Evolutionary conservation across 2,113 vertebrate genomes (phyloP), one percentile per base, ranked within the genome.

Genomic region (Pavo muticus): DNA sequence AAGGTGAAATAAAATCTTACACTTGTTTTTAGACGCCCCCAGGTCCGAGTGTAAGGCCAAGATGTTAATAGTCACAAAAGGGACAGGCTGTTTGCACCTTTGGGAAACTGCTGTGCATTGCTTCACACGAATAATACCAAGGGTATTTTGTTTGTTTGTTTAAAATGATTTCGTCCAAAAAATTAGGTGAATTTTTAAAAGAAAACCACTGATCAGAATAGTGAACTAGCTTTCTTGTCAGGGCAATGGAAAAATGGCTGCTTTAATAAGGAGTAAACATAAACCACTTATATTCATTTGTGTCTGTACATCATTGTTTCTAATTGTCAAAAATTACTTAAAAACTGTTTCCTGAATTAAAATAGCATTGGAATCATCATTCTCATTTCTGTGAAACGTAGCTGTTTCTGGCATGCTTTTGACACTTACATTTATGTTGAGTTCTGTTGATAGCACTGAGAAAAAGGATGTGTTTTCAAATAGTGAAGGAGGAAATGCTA

Each of bases 301-400:
- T 64, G 44, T 67, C 16, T 96, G 27, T 52, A 57, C 72, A 68
- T 59, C 65, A 56, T 59, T 88, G 18, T 59, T 84, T 95, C 35
- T 71, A 48, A 88, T 90, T 75, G 29, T 12, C 44, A 95, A 94
- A 84, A 84, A 78, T 85, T 81, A 65, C 25, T 87, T 94, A 13
- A 90, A 81, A 90, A 72, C 25, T 74, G 10, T 54, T 85, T 90
- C 17, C 25, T 91, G 52, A 92, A 91, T 17, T 90, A 40, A 82
- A 79, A 84, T 9, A 30, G 25, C 1, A 71, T 83, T 52, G 83
- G 57, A 94, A 86, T 6, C 29, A 74, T 65, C 47, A n/a, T 68
- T 93, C 63, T 87, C 5, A 44, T 88, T 84, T 84, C 40, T 87
- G 35, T 40, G 88, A 83, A 88, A 74, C 35, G 39, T 39, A 79